Evolutionary conservation across 2,888 invertebrate species (phyloP).

Genomic region (Himalopsyche japonica): DNA sequence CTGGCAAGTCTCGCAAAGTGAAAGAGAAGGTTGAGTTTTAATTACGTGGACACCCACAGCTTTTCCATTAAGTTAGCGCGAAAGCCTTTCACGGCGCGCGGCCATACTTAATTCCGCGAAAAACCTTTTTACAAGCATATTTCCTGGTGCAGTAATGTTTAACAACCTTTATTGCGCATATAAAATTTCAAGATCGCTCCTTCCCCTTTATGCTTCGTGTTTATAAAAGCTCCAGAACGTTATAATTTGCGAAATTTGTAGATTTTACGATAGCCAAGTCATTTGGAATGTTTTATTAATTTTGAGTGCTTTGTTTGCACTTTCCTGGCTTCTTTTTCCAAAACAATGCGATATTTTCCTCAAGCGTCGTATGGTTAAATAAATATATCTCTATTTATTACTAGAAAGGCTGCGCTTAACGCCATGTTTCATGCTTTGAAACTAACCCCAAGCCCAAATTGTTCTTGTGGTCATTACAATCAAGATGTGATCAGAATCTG

Average conservation of each 20-base stretch:
- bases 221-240: not conserved
- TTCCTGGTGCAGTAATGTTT: not conserved
- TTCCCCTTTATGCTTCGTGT: not conserved
- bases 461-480: no score
- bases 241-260: not conserved
- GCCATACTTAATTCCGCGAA: not conserved
- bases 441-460: no score
- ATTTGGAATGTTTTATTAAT: not conserved
- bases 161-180: not conserved
- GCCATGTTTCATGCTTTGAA: no score
- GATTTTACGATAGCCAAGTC: not conserved
- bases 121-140: not conserved
- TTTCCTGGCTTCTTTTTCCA: no score
- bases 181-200: not conserved
- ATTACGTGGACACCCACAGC: slow-evolving; percentile 5
- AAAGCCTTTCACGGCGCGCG: not conserved
- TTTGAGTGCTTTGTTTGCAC: not conserved
- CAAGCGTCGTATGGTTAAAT: no score
- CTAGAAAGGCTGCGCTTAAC: no score
- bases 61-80: not conserved
- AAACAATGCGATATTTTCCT: no score
- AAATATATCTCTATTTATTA: no score
- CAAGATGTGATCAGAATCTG: no score
- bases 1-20: not conserved
- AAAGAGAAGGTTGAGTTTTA: not conserved